phyloP scores from a whole-genome alignment of 2,888 invertebrate genomes.

The Dendrolimus houi region DNA sequence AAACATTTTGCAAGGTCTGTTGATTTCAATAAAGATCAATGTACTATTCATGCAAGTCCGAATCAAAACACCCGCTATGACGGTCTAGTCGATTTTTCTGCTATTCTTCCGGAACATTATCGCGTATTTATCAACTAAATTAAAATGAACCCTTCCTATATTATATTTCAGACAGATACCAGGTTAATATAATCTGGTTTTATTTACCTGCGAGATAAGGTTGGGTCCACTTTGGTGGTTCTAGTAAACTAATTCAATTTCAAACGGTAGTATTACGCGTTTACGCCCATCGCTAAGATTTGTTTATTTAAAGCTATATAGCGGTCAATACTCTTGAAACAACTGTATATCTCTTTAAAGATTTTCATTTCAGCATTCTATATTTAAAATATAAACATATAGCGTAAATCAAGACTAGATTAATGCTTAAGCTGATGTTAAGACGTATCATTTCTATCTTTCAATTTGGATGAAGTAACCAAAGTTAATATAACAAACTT shows the following conservation, averaged over 20 bases:
- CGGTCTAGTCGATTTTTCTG: slow-evolving; percentile 12
- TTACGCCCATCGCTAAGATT: slow-evolving; percentile 10
- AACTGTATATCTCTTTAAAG: too few relatives aligned
- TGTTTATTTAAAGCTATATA: background rate
- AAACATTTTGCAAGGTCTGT: background rate
- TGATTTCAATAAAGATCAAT: slow-evolving; percentile 4
- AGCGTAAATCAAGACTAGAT: too few relatives aligned
- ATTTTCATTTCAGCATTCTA: too few relatives aligned
- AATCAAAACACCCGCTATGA: slow-evolving; percentile 8
- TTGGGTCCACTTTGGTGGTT: slow-evolving; percentile 28
- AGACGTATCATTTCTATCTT: too few relatives aligned
- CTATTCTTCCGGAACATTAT: slow-evolving; percentile 29
- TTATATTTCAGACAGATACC: too few relatives aligned
- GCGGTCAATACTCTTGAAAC: too few relatives aligned
- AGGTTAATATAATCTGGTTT: too few relatives aligned
- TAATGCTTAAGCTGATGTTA: too few relatives aligned
- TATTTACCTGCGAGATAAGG: slow-evolving; percentile 17
- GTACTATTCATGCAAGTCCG: slow-evolving; percentile 10
- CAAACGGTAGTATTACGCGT: slow-evolving; percentile 16
- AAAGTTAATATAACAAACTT: too few relatives aligned
- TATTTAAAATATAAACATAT: too few relatives aligned
- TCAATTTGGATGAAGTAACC: too few relatives aligned
- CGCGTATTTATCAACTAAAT: slow-evolving; percentile 10
- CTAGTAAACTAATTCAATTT: slow-evolving; percentile 38
- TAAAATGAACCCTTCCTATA: slow-evolving; percentile 2